Evolutionary conservation across 2,888 invertebrate genomes (phyloP).

Genomic region (Eupithecia pulchellata): DNA sequence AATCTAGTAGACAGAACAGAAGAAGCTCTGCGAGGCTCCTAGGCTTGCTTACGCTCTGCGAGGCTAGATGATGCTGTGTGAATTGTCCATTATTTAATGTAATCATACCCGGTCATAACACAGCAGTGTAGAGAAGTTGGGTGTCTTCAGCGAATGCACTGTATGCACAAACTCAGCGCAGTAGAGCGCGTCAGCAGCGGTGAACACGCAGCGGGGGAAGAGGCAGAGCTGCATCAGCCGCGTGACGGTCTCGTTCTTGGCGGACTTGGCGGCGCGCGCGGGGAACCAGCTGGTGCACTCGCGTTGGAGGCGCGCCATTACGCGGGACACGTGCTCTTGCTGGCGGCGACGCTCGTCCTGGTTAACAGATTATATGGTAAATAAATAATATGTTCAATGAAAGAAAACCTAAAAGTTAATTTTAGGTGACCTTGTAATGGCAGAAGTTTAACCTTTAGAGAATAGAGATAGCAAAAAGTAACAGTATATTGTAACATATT

Average conservation of each 20-base stretch:
- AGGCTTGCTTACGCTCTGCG: too few relatives aligned
- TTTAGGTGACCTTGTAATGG: too few relatives aligned
- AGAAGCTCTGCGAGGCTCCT: too few relatives aligned
- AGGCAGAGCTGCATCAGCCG: conserved; percentile 98
- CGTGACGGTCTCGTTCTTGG: conserved; percentile 98
- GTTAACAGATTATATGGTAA: too few relatives aligned
- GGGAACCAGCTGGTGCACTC: conserved; percentile 95
- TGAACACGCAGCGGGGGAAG: conserved; percentile 98
- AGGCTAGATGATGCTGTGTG: too few relatives aligned
- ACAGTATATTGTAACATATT: too few relatives aligned
- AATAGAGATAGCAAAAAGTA: too few relatives aligned
- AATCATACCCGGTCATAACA: conserved; percentile 96
- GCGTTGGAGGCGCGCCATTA: conserved; percentile 89
- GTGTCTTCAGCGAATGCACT: conserved; percentile 96
- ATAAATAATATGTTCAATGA: too few relatives aligned
- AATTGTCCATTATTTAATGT: too few relatives aligned
- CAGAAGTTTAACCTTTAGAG: too few relatives aligned
- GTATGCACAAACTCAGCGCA: conserved; percentile 99
- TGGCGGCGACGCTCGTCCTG: conserved; percentile 97
- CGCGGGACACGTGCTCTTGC: conserved; percentile 96
- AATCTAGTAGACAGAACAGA: too few relatives aligned
- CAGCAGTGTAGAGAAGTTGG: conserved; percentile 98
- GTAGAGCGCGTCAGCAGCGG: conserved; percentile 97
- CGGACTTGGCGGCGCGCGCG: conserved; percentile 92
- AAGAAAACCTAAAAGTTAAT: too few relatives aligned